Evolutionary conservation across 2,888 invertebrate genomes (phyloP), one percentile per base, ranked within the genome.

Genomic region (Phaonia tiefii): DNA sequence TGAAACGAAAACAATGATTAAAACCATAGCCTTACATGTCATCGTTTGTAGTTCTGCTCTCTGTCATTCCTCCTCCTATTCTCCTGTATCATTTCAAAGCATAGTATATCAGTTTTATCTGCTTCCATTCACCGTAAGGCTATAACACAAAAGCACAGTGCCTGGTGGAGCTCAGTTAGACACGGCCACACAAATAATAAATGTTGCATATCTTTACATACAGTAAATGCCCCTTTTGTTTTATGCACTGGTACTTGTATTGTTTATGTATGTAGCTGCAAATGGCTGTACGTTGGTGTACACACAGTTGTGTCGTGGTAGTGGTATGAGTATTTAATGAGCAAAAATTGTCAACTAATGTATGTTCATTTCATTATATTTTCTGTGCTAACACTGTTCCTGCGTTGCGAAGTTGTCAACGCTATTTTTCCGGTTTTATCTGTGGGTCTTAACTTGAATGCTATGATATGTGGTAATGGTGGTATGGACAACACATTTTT

Each of bases 321-420:
- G 37, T 69, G 42, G 49, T 72, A 46, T 75, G 31, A 65, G 15
- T 67, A 67, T 72, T 79, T 75, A 79, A 79, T 75, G 72, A 83
- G 75, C 71, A 69, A 72, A 79, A 84, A 77, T 75, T 82, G 82
- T 82, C 83, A 83, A 79, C 82, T 82, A 80, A 82, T 82, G 79
- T 69, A 75, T 81, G 79, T 73, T 82, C 74, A 82, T 70, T 83
- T 81, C 78, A 71, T 83, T 82, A 73, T 83, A 83, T 83, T 82
- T 80, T 73, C 73, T 82, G 73, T 74, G 77, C 75, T 75, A 82
- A 82, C 81, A 78, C 46, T 31, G 11, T 7, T 20, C 11, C 20
- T 51, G 20, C 51, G 11, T 51, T 51, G 20, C 2, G 22, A 20
- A 22, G 51, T 20, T 20, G 17, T 17, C 22, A 17, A 58, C 42